These are phyloP conservation scores for Lichenostomus cassidix DNA, from an alignment of 2,113 vertebrate species.

Conservation along the genomic window DNA sequence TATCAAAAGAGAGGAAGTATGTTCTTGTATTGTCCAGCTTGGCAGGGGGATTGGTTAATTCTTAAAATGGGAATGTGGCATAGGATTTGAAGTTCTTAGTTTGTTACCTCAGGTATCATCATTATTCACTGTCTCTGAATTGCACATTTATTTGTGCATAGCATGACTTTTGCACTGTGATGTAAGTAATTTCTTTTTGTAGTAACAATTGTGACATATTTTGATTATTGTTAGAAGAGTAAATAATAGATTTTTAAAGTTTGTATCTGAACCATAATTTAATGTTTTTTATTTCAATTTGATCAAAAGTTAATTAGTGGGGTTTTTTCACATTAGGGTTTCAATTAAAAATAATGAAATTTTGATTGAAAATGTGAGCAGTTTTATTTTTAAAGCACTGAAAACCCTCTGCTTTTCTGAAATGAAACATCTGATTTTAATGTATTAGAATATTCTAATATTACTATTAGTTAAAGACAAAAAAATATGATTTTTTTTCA, in stretches of 20 bases:
- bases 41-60: background rate
- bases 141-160: background rate
- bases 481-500: background rate
- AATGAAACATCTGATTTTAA: background rate
- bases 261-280: background rate
- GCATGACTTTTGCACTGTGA: background rate
- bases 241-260: background rate
- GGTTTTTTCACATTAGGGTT: background rate
- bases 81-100: background rate
- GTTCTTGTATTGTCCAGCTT: conserved; percentile 31
- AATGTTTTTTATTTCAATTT: background rate
- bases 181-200: background rate
- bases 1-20: conserved; percentile 61
- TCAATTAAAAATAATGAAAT: background rate
- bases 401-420: background rate
- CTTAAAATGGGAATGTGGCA: background rate
- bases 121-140: background rate
- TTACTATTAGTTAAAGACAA: background rate
- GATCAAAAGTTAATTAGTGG: background rate
- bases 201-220: background rate
- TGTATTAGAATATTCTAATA: background rate
- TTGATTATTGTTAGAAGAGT: background rate
- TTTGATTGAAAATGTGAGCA: background rate
- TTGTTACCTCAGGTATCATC: background rate
- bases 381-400: background rate